Base-by-base conservation (phyloP, 2,113 vertebrate genomes). In the Brienomyrus longianalis region DNA sequence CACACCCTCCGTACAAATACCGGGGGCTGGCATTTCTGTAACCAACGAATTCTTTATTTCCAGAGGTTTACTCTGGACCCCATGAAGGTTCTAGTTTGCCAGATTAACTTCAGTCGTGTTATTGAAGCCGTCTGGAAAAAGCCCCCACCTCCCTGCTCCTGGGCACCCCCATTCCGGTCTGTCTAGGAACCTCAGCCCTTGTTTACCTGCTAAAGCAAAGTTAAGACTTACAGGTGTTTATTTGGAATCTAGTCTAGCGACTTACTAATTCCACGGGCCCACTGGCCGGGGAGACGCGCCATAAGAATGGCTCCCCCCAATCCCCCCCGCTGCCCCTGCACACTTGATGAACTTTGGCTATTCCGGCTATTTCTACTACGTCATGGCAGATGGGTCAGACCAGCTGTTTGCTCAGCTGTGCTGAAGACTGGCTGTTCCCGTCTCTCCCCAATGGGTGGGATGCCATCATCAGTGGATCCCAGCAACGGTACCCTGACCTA, bases 391-490 rank as follows among this genome's bases (percentile, higher is more conserved):
- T 95, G 94, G 94, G 94, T 93, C 93, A 48, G 93, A 92, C 83
- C 51, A 80, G 10, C 88, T 96, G 94, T 96, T 96, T 96, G 94
- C 92, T 95, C 95, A 96, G 95, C 95, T 96, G 95, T 90, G 91
- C 83, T 27, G 85, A 86, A 27, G 15, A 48, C 50, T 62, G 52
- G 21, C 35, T 21, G 43, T 11, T 47, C 19, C 52, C 31, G 11
- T 66, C 56, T 88, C 56, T 17, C 17, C 1, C 54, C 31, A 23
- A 59, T 5, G 56, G 15, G 50, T 7, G 3, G 50, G 17, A 54
- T 50, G 54, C 56, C 54, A 45, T 31, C 87, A n/a, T 23, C 15
- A 45, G 31, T 35, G 35, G 74, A 80, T 80, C 74, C 74, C 74
- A 80, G 74, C 74, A 43, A 80, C 74, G 3, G 23, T 19, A 52